A percentile compares a stretch with the other conserved stretches of the same genome.
phyloP scores from a whole-genome alignment of 2,113 vertebrate species.

The Ameiurus melas region DNA sequence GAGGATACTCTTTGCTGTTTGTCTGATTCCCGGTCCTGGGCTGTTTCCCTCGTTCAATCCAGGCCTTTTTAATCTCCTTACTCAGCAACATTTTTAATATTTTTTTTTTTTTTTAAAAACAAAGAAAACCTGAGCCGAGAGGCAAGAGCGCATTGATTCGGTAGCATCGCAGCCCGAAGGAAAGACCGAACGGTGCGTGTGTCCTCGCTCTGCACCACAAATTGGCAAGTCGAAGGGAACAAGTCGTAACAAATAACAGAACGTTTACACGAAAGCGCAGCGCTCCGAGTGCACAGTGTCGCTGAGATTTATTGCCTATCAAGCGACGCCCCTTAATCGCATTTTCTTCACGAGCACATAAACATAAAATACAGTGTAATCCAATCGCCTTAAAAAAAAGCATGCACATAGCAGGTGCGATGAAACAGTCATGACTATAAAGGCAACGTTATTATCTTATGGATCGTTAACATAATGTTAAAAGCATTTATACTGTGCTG shows the following conservation, averaged over 20 bases:
- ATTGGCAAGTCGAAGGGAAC: conserved; percentile 19
- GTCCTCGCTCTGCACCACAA: conserved; percentile 4
- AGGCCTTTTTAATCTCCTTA: conserved; percentile 79
- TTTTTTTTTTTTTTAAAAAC: conserved; percentile 66
- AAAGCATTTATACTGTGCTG: neutral
- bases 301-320: conserved; percentile 1
- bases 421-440: neutral
- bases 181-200: neutral
- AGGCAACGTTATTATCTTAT: neutral
- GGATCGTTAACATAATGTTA: neutral
- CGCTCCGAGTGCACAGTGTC: neutral
- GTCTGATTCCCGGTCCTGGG: conserved; percentile 61
- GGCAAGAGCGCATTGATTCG: conserved; percentile 53
- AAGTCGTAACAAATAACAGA: conserved; percentile 12
- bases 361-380: neutral
- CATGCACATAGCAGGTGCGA: too few species aligned
- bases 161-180: neutral
- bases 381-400: neutral
- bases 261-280: conserved; percentile 1
- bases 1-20: conserved; percentile 47
- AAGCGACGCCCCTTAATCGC: too few species aligned
- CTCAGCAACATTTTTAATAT: conserved; percentile 74
- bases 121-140: conserved; percentile 62
- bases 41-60: conserved; percentile 74
- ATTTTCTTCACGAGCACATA: neutral